Evolutionary conservation across 2,888 invertebrate genomes (phyloP).

Genomic region (Yponomeuta cagnagella): DNA sequence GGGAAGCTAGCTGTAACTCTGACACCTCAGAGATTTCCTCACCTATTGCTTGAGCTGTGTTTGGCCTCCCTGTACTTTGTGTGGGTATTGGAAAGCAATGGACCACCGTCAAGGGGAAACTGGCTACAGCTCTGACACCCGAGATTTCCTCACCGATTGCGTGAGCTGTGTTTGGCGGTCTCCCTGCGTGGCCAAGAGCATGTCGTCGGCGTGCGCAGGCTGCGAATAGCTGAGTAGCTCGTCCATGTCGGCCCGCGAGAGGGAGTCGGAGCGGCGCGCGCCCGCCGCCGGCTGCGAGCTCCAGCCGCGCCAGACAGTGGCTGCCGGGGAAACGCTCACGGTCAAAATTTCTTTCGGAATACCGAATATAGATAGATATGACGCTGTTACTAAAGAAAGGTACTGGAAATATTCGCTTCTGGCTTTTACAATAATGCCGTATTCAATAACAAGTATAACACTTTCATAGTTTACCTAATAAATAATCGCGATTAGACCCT

Average conservation of each 20-base stretch:
- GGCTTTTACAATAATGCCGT: no score
- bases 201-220: slow-evolving; percentile 87
- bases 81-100: no score
- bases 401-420: no score
- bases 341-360: not conserved
- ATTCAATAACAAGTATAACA: no score
- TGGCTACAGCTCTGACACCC: no score
- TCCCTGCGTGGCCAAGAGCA: slow-evolving; percentile 82
- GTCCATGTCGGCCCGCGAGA: slow-evolving; percentile 51
- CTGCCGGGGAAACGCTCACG: not conserved
- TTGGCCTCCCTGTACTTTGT: slow-evolving; percentile 49
- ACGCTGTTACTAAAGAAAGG: no score
- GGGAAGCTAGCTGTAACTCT: no score
- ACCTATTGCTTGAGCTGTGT: slow-evolving; percentile 2
- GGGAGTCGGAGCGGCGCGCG: slow-evolving; percentile 29
- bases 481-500: no score
- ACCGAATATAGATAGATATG: no score
- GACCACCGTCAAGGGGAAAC: no score
- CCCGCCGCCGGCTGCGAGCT: slow-evolving; percentile 36
- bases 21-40: not conserved
- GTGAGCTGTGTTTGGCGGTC: slow-evolving; percentile 7
- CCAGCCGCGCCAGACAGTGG: slow-evolving; percentile 29
- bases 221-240: slow-evolving; percentile 88
- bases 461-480: no score
- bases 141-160: not conserved